These are phyloP conservation scores for Drosophila rhopaloa DNA, from an alignment of 1,140 invertebrate genomes.

Conservation along the genomic window DNA sequence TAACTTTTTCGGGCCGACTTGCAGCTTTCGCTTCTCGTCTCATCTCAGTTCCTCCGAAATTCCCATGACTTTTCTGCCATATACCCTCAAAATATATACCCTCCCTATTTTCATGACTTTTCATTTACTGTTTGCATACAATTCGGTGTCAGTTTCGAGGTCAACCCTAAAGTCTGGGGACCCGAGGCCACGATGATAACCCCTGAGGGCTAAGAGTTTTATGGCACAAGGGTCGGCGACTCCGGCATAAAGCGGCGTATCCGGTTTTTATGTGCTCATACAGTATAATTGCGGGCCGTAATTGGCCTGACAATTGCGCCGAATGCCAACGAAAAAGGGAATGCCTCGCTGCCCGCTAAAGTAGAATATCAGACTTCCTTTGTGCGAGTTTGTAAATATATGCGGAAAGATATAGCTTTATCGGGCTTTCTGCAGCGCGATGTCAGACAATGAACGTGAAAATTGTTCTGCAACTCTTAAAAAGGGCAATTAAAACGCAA, in stretches of 20 bases:
- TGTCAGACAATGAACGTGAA: slow-evolving; percentile 35
- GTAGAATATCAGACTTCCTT: slow-evolving; percentile 58
- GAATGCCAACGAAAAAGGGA: slow-evolving; percentile 59
- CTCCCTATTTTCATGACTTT: slow-evolving; percentile 38
- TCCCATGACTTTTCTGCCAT: background rate
- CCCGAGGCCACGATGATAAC: slow-evolving; percentile 26
- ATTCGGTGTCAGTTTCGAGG: slow-evolving; percentile 46
- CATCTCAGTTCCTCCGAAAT: slow-evolving; percentile 3
- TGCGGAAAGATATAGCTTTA: slow-evolving; percentile 26
- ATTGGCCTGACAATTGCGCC: slow-evolving; percentile 79
- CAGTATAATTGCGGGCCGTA: slow-evolving; percentile 74
- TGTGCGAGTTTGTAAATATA: slow-evolving; percentile 19
- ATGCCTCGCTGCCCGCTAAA: slow-evolving; percentile 70
- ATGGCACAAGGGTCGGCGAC: slow-evolving; percentile 56
- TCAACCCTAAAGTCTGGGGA: slow-evolving; percentile 25
- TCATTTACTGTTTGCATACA: slow-evolving; percentile 54
- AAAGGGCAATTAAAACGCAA: slow-evolving; percentile 15
- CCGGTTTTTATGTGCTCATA: slow-evolving; percentile 71
- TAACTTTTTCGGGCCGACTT: slow-evolving; percentile 72
- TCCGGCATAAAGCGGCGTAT: slow-evolving; percentile 44
- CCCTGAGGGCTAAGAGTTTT: slow-evolving; percentile 69
- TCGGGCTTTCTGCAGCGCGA: slow-evolving; percentile 14
- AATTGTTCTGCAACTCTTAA: slow-evolving; percentile 9
- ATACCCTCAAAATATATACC: slow-evolving; percentile 4
- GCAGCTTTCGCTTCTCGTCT: slow-evolving; percentile 18